phyloP scores from a whole-genome alignment of 2,888 invertebrate genomes.

The Dryocosmus kuriphilus region DNA sequence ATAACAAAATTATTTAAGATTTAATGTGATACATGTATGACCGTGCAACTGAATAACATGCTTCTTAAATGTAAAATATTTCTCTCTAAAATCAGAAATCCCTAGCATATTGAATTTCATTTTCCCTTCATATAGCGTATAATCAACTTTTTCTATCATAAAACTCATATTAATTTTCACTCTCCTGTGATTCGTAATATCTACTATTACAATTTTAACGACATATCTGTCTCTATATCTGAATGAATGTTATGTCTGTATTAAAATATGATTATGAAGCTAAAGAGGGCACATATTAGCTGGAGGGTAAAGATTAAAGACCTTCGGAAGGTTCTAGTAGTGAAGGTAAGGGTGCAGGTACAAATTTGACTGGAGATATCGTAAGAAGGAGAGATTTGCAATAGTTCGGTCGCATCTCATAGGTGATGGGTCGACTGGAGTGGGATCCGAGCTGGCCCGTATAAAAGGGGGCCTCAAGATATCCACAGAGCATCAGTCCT shows the following conservation, averaged over 20 bases:
- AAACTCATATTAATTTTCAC: not conserved
- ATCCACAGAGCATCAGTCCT: slow-evolving; percentile 77
- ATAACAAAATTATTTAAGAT: no score
- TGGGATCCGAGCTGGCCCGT: slow-evolving; percentile 69
- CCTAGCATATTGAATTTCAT: not conserved
- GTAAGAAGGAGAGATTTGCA: slow-evolving; percentile 67
- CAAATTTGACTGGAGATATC: slow-evolving; percentile 56
- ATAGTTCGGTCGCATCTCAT: slow-evolving; percentile 73
- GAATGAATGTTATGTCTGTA: not conserved
- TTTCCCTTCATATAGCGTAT: not conserved
- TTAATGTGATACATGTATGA: no score
- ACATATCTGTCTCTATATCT: not conserved
- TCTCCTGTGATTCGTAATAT: not conserved
- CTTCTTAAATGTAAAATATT: no score
- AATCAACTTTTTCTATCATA: not conserved
- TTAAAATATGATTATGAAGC: not conserved
- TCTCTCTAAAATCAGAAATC: not conserved
- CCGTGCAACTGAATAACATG: no score
- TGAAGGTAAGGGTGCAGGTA: slow-evolving; percentile 46
- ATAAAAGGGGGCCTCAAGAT: slow-evolving; percentile 75
- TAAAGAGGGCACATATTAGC: not conserved
- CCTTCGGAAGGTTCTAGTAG: slow-evolving; percentile 20
- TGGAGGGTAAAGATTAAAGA: slow-evolving; percentile 25
- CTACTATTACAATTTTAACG: not conserved
- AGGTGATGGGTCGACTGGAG: slow-evolving; percentile 75